A percentile compares a stretch with the other conserved stretches of the same genome.
These are phyloP conservation scores for Lepidocyrtoides sp. DNA, from an alignment of 2,888 invertebrate genomes.

Conservation along the genomic window DNA sequence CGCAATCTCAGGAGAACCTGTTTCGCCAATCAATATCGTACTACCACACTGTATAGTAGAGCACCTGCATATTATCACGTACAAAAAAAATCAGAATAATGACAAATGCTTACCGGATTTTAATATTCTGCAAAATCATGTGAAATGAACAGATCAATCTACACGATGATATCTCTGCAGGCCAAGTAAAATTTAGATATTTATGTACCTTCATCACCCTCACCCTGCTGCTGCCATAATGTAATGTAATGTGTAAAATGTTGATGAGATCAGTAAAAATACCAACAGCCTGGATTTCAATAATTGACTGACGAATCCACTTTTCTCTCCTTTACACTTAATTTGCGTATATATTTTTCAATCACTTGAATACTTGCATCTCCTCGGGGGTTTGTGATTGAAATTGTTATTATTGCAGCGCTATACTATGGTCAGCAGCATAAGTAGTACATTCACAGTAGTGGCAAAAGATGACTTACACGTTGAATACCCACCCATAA, in stretches of 20 bases:
- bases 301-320: slow-evolving; percentile 48
- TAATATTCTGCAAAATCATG: too few relatives aligned
- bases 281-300: slow-evolving; percentile 42
- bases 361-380: slow-evolving; percentile 74
- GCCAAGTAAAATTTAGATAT: slow-evolving; percentile 12
- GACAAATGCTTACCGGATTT: too few relatives aligned
- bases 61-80: too few relatives aligned
- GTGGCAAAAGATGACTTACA: slow-evolving; percentile 8
- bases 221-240: not conserved
- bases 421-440: not conserved
- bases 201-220: slow-evolving; percentile 14
- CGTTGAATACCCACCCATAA: slow-evolving; percentile 50
- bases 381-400: slow-evolving; percentile 78
- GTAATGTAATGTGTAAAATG: slow-evolving; percentile 39
- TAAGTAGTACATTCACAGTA: not conserved
- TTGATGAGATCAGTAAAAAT: slow-evolving; percentile 48
- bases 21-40: too few relatives aligned
- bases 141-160: not conserved
- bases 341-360: slow-evolving; percentile 56
- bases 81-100: not conserved
- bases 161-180: not conserved
- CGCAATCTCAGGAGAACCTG: slow-evolving; percentile 15
- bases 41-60: too few relatives aligned
- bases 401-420: slow-evolving; percentile 54
- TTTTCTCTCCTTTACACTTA: slow-evolving; percentile 59